Percentiles rank a stretch among this genome's conserved stretches.
Evolutionary conservation across 2,888 invertebrate genomes (phyloP).

Genomic region (Parascotia fuliginaria): DNA sequence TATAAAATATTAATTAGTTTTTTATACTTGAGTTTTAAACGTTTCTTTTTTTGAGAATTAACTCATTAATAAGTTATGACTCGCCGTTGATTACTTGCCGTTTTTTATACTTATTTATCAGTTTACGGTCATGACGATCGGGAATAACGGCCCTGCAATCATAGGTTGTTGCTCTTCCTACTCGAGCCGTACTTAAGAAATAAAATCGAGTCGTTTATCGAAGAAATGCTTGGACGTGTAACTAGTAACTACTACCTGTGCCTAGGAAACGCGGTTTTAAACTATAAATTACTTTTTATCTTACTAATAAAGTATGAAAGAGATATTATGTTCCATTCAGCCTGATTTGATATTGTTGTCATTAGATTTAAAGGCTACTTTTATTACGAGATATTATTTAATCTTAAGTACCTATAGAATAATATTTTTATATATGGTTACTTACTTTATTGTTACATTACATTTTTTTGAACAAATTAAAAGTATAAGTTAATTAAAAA

Average conservation of each 20-base stretch:
- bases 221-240: slow-evolving; percentile 55
- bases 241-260: slow-evolving; percentile 28
- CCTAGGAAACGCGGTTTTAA: slow-evolving; percentile 36
- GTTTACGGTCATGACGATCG: slow-evolving; percentile 71
- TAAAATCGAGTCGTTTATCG: slow-evolving; percentile 61
- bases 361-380: neutral
- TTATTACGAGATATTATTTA: neutral
- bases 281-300: slow-evolving; percentile 38
- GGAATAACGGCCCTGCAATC: slow-evolving; percentile 85
- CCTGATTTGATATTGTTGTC: slow-evolving; percentile 9
- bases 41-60: slow-evolving; percentile 32
- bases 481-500: too few relatives aligned
- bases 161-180: slow-evolving; percentile 85
- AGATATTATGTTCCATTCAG: slow-evolving; percentile 13
- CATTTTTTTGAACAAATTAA: too few relatives aligned
- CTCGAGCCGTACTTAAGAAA: slow-evolving; percentile 62
- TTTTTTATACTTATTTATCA: slow-evolving; percentile 66
- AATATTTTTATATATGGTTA: neutral
- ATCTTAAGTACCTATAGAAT: too few relatives aligned
- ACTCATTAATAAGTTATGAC: slow-evolving; percentile 38
- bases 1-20: slow-evolving; percentile 49
- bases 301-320: slow-evolving; percentile 20
- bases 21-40: slow-evolving; percentile 28
- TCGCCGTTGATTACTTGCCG: slow-evolving; percentile 48
- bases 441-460: too few relatives aligned